Conservation (phyloP, 2,888 invertebrate species). For the Acrobasis repandana region DNA sequence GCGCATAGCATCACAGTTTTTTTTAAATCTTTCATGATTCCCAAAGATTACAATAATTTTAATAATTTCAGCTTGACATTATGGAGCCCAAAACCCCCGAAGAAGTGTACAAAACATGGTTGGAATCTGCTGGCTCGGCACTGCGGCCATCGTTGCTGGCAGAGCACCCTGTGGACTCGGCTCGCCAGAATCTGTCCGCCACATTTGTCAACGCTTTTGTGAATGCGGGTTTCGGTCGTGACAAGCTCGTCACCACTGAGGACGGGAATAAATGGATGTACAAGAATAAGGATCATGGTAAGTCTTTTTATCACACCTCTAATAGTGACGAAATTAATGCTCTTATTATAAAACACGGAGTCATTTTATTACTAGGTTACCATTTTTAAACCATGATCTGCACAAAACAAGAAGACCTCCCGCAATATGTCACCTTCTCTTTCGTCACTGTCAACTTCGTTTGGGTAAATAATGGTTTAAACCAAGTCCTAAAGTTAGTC, state of each 20-base stretch:
- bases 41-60: neutral
- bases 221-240: slow-evolving; percentile 98
- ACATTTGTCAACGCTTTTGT: slow-evolving; percentile 99
- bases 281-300: slow-evolving; percentile 97
- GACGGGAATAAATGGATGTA: slow-evolving; percentile 94
- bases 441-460: no score
- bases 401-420: no score
- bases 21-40: no score
- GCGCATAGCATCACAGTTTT: no score
- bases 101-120: slow-evolving; percentile 98
- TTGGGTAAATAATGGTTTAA: no score
- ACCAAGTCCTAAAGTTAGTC: no score
- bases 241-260: slow-evolving; percentile 96
- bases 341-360: no score
- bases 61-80: slow-evolving; percentile 91
- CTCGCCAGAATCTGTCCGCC: slow-evolving; percentile 97
- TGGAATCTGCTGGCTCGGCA: slow-evolving; percentile 90
- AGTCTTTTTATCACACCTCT: slow-evolving; percentile 23
- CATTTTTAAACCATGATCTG: no score
- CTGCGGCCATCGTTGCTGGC: slow-evolving; percentile 88
- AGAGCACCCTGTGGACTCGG: slow-evolving; percentile 93
- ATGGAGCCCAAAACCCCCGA: slow-evolving; percentile 99
- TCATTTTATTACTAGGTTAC: no score
- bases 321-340: no score
- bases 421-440: no score